Percentiles rank a stretch among this genome's conserved stretches.
Conservation (phyloP, 2,113 vertebrate genomes). For the Vombatus ursinus region DNA sequence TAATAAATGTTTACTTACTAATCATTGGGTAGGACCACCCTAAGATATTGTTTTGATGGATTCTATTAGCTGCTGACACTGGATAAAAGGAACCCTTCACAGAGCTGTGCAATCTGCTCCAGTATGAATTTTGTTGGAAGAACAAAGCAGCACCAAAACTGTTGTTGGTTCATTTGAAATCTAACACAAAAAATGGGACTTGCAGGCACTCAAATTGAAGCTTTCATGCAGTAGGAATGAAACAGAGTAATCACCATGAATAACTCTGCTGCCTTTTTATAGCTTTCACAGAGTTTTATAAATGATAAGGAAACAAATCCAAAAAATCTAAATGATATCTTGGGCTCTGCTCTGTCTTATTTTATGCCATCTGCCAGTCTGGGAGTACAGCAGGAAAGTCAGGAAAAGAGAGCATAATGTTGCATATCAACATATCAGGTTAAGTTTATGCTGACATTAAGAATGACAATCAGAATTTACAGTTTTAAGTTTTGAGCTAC, state of each 20-base stretch:
- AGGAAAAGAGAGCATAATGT: slow-evolving; percentile 53
- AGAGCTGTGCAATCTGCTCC: slow-evolving; percentile 71
- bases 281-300: slow-evolving; percentile 64
- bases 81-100: slow-evolving; percentile 75
- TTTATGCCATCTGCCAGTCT: slow-evolving; percentile 54
- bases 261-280: slow-evolving; percentile 66
- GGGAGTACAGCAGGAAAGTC: slow-evolving; percentile 40
- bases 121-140: slow-evolving; percentile 73
- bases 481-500: slow-evolving; percentile 49
- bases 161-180: slow-evolving; percentile 74
- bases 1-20: slow-evolving; percentile 73
- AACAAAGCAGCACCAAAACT: slow-evolving; percentile 75
- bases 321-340: slow-evolving; percentile 46
- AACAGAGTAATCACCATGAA: slow-evolving; percentile 72
- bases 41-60: slow-evolving; percentile 78
- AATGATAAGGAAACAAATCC: slow-evolving; percentile 62
- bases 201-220: slow-evolving; percentile 73
- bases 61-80: slow-evolving; percentile 74
- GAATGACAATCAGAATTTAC: neutral
- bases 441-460: slow-evolving; percentile 59
- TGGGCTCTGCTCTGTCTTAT: slow-evolving; percentile 50
- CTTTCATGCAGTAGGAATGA: slow-evolving; percentile 73
- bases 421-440: slow-evolving; percentile 17
- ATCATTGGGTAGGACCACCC: slow-evolving; percentile 62
- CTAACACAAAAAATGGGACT: slow-evolving; percentile 62